These are phyloP conservation scores for Zonotrichia leucophrys DNA, from an alignment of 2,113 vertebrate species.

Conservation along the genomic window DNA sequence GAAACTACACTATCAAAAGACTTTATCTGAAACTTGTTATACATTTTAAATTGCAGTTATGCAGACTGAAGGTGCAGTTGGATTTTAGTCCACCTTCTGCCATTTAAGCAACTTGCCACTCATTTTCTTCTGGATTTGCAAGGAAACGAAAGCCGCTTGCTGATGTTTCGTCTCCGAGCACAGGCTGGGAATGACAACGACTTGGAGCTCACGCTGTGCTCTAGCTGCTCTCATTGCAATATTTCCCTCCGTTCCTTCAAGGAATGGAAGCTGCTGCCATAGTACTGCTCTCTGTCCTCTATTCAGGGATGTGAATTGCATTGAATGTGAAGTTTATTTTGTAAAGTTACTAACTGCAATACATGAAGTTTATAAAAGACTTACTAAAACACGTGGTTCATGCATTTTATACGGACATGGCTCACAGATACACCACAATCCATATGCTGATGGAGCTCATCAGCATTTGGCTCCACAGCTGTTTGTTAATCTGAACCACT, in stretches of 20 bases:
- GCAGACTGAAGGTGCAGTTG: neutral
- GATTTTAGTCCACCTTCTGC: neutral
- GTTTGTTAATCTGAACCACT: neutral
- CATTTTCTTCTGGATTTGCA: neutral
- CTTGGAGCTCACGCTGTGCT: conserved; percentile 19
- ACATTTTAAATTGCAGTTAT: neutral
- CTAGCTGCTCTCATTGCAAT: neutral
- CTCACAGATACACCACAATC: neutral
- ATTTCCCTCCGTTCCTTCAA: neutral
- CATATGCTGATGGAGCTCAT: neutral
- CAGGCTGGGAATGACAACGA: conserved; percentile 19
- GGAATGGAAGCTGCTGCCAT: conserved; percentile 25
- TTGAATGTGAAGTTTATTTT: conserved; percentile 35
- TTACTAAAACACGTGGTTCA: neutral
- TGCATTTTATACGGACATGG: neutral
- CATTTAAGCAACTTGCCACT: neutral
- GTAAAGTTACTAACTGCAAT: conserved; percentile 27
- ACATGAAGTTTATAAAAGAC: conserved; percentile 23
- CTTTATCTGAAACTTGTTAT: neutral
- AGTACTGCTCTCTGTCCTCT: neutral
- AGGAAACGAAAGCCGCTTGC: neutral
- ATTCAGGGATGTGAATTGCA: conserved; percentile 21
- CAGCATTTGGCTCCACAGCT: neutral
- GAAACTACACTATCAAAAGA: neutral
- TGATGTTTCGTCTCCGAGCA: neutral